Evolutionary conservation across 1,140 invertebrate species (phyloP), one percentile per base, ranked within the genome.

Genomic region (Cotesia vestalis): DNA sequence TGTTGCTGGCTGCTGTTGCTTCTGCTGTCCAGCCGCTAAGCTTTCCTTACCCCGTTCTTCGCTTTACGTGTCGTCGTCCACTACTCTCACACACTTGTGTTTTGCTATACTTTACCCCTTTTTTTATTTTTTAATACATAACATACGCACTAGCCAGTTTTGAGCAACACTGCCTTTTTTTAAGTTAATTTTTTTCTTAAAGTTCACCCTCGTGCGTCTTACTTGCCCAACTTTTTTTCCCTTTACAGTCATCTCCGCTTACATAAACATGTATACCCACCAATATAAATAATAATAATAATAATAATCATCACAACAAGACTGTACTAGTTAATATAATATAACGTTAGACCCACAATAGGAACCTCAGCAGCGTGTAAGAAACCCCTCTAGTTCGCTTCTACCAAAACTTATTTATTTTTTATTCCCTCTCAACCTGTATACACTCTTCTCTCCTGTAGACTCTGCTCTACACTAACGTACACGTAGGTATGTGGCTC

Each of bases 131-230:
- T 80, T 81, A 78, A 81, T 83, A 82, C 82, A 84, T 84, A 83
- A 84, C 83, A 79, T 84, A 85, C 84, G 84, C 79, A 81, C 83
- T 86, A 85, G 84, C 82, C 80, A 79, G 79, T 86, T 85, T 84
- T 83, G 78, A 80, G 82, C 79, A 75, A 78, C 78, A 75, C 77
- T 75, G 74, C 80, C 79, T 81, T 81, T 74, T 66, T 55, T 66
- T 66, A 27, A 20, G 5, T 71, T 9, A 14, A 46, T 51, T 20
- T 60, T 69, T 20, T 69, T 69, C 27, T 17, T 34, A 51, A 8
- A 55, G 12, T 11, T 60, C 36, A 27, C 36, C 55, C 36, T 35
- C 36, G 34, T n/a, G 27, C 55, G 9, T 38, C 8, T 52, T 11
- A 27, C 40, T 17, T 36, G 62, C 11, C 4, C 53, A 46, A 71